Percentiles rank a stretch among this genome's conserved stretches.
phyloP scores from a whole-genome alignment of 2,113 vertebrate species.

The Fulmarus glacialis region DNA sequence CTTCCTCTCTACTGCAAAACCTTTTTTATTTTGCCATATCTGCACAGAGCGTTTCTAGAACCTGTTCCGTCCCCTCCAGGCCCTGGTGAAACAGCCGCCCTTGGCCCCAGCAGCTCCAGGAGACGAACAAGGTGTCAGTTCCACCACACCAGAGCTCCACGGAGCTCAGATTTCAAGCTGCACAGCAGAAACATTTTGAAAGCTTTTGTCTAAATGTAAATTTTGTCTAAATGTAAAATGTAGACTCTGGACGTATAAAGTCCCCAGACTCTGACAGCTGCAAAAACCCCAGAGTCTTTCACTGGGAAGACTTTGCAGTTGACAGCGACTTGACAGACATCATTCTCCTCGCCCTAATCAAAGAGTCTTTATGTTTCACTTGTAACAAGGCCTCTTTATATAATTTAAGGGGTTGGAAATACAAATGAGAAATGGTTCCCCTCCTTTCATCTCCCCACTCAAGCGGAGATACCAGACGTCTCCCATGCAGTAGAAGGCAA shows the following conservation, averaged over 20 bases:
- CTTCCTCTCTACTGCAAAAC: background rate
- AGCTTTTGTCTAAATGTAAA: background rate
- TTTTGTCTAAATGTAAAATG: too few species aligned
- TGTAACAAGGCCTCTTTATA: background rate
- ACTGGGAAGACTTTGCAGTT: background rate
- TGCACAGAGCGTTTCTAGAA: background rate
- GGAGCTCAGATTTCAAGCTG: background rate
- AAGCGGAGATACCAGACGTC: background rate
- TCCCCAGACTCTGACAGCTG: background rate
- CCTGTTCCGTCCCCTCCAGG: background rate
- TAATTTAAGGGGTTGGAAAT: background rate
- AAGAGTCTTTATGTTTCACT: background rate
- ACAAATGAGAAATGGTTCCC: fast-evolving
- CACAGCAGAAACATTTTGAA: background rate
- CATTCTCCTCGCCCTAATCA: background rate
- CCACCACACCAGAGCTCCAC: background rate
- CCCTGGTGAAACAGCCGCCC: fast-evolving
- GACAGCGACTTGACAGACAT: background rate
- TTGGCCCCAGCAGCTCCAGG: fast-evolving
- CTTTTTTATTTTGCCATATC: background rate
- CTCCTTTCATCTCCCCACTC: background rate
- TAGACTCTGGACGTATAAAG: fast-evolving
- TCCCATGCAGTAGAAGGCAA: fast-evolving
- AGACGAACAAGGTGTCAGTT: background rate
- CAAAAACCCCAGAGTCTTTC: fast-evolving